A percentile compares a stretch with the other conserved stretches of the same genome.
Conservation (phyloP, 2,797 vertebrate genomes). For the Uromys caudimaculatus region DNA sequence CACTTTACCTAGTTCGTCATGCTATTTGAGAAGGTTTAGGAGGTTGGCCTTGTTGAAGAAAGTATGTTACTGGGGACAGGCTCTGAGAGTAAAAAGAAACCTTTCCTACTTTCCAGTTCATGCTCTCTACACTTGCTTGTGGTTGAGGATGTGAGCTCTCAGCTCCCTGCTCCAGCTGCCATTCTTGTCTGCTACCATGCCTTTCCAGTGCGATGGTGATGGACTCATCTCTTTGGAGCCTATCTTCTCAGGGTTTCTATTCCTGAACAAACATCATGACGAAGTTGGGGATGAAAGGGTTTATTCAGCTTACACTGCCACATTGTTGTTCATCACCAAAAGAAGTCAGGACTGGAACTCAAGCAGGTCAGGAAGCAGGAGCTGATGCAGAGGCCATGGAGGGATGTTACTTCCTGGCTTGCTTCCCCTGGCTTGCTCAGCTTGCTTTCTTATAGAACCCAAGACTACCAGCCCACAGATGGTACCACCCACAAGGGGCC, state of each 20-base stretch:
- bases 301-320: neutral
- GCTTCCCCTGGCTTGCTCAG: neutral
- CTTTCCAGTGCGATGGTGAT: neutral
- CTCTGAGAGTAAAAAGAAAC: neutral
- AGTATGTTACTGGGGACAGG: neutral
- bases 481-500: neutral
- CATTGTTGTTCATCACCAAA: neutral
- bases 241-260: neutral
- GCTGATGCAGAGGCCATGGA: neutral
- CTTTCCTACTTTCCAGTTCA: neutral
- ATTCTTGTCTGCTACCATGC: neutral
- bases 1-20: neutral
- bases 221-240: neutral
- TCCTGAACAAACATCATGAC: neutral
- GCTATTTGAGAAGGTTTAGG: neutral
- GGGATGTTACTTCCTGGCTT: neutral
- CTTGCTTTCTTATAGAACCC: neutral
- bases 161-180: neutral
- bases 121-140: neutral
- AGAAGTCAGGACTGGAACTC: neutral
- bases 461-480: neutral
- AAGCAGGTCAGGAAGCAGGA: neutral
- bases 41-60: neutral
- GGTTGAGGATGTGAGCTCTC: neutral
- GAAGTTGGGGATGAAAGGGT: neutral